These are phyloP conservation scores for Aix galericulata DNA, from an alignment of 2,113 vertebrate species.

Conservation along the genomic window DNA sequence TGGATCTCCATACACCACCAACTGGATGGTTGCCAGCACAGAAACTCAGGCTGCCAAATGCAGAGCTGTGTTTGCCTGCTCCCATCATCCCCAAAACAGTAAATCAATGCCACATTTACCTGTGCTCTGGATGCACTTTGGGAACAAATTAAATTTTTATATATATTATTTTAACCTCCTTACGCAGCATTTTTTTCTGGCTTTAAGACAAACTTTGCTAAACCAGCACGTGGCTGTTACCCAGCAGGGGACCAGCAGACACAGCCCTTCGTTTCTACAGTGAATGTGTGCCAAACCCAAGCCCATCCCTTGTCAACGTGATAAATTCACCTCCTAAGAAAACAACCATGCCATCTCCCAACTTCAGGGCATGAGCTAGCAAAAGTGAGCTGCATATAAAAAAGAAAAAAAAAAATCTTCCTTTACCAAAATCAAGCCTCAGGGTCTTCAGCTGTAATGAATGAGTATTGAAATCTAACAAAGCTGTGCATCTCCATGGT, in stretches of 20 bases:
- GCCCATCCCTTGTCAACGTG: neutral
- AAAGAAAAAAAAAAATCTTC: too few relatives aligned
- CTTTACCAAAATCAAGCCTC: neutral
- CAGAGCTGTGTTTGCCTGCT: neutral
- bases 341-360: accelerated
- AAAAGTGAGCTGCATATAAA: accelerated
- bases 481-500: neutral
- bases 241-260: accelerated
- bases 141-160: neutral
- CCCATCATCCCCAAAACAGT: too few relatives aligned
- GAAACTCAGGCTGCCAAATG: neutral
- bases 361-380: neutral
- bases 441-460: neutral
- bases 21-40: neutral
- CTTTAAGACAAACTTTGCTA: neutral
- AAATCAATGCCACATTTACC: neutral
- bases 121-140: neutral
- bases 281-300: neutral
- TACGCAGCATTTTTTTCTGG: accelerated
- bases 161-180: neutral
- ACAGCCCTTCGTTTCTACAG: accelerated
- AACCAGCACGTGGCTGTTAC: accelerated
- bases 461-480: accelerated
- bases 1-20: neutral
- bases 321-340: neutral